These are phyloP conservation scores for Didymodactylos carnosus DNA, from an alignment of 2,888 invertebrate species.

Conservation along the genomic window DNA sequence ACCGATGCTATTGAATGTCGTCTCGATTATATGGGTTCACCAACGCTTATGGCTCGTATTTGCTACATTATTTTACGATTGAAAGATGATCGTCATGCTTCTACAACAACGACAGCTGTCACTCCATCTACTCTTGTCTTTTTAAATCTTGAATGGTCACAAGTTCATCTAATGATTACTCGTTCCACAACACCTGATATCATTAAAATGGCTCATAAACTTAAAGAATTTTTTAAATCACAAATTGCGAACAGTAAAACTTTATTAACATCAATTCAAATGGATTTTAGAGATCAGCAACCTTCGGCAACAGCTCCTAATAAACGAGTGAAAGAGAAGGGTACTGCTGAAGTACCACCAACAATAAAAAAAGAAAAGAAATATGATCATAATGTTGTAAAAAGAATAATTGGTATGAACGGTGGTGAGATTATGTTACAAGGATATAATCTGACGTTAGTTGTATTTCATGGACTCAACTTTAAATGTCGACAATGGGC, in stretches of 20 bases:
- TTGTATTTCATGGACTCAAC: conserved; percentile 90
- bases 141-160: conserved; percentile 77
- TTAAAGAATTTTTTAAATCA: conserved; percentile 90
- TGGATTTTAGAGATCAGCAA: conserved; percentile 9
- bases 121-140: conserved; percentile 58
- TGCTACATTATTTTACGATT: conserved; percentile 8
- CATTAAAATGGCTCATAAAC: conserved; percentile 80
- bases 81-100: neutral
- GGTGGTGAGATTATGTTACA: conserved; percentile 53
- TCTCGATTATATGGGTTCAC: conserved; percentile 10
- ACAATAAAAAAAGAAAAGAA: neutral
- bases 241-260: conserved; percentile 83
- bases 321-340: neutral
- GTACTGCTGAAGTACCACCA: neutral
- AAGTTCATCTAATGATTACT: conserved; percentile 82
- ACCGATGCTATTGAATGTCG: neutral
- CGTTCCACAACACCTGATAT: conserved; percentile 89
- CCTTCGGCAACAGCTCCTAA: neutral
- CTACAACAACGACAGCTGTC: neutral
- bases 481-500: conserved; percentile 91
- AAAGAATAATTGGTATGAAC: conserved; percentile 36
- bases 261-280: conserved; percentile 28
- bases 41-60: conserved; percentile 3
- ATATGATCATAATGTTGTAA: neutral
- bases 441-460: conserved; percentile 65